Percentiles rank a stretch among this genome's conserved stretches.
Evolutionary conservation across 2,888 invertebrate genomes (phyloP).

Genomic region (Eupithecia tripunctaria): DNA sequence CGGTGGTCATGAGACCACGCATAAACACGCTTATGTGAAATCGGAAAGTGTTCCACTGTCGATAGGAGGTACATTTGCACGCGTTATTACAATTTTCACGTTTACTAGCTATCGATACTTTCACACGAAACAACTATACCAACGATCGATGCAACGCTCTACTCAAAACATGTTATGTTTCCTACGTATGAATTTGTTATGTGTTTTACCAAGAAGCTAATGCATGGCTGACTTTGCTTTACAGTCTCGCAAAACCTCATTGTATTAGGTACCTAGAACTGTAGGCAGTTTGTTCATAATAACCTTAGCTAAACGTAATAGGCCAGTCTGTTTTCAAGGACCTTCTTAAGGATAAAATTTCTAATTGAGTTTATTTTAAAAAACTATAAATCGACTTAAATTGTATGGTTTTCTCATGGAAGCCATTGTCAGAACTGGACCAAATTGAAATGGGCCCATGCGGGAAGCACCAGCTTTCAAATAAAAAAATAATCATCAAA

Average conservation of each 20-base stretch:
- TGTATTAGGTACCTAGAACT: neutral
- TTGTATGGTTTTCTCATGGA: too few relatives aligned
- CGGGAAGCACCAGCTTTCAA: too few relatives aligned
- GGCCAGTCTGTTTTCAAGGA: neutral
- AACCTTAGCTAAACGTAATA: neutral
- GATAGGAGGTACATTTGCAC: slow-evolving; percentile 31
- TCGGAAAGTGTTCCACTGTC: slow-evolving; percentile 30
- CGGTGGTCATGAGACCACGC: too few relatives aligned
- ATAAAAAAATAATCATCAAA: too few relatives aligned
- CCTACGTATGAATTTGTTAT: slow-evolving; percentile 17
- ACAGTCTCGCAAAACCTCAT: slow-evolving; percentile 4
- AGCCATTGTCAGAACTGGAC: too few relatives aligned
- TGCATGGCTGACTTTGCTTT: slow-evolving; percentile 14
- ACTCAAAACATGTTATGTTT: slow-evolving; percentile 8
- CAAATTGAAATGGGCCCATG: too few relatives aligned
- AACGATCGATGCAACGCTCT: neutral
- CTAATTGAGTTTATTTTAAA: too few relatives aligned
- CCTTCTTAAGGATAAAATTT: neutral
- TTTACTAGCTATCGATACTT: slow-evolving; percentile 30
- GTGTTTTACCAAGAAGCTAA: slow-evolving; percentile 23
- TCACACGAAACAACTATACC: slow-evolving; percentile 23
- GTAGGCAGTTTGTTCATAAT: neutral
- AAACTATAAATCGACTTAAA: too few relatives aligned
- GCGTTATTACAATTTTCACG: slow-evolving; percentile 32
- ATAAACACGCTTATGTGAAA: slow-evolving; percentile 10